Evolutionary conservation across 2,888 invertebrate species (phyloP).

Genomic region (Cryptus armator): DNA sequence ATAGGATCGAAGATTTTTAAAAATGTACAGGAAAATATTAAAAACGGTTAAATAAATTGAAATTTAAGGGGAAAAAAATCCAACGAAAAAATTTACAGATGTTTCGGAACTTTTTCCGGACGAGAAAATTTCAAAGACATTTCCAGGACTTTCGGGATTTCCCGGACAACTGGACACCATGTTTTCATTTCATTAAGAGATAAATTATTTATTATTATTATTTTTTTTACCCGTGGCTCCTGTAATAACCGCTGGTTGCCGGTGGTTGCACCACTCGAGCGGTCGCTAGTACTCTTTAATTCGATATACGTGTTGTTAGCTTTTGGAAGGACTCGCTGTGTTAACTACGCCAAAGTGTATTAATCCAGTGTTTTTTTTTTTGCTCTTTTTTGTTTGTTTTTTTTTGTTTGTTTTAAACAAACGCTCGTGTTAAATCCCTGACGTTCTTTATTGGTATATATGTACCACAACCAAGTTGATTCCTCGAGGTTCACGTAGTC

Average conservation of each 20-base stretch:
- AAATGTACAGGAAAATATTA: too few species aligned
- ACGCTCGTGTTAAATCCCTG: conserved; percentile 15
- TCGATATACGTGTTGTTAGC: conserved; percentile 67
- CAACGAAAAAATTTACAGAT: too few species aligned
- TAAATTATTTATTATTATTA: conserved; percentile 13
- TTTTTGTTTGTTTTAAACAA: conserved; percentile 18
- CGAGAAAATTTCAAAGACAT: conserved; percentile 17
- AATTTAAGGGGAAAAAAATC: too few species aligned
- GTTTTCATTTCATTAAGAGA: conserved; percentile 32
- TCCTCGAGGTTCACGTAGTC: conserved; percentile 49
- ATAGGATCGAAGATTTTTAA: too few species aligned
- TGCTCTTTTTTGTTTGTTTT: not conserved
- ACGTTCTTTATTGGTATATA: conserved; percentile 39
- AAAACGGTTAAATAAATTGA: too few species aligned
- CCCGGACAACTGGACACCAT: not conserved
- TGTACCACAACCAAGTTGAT: conserved; percentile 46
- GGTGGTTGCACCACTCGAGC: conserved; percentile 64
- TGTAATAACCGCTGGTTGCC: conserved; percentile 63
- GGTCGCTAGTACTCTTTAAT: conserved; percentile 64
- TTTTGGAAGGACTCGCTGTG: conserved; percentile 36
- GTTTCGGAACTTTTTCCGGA: too few species aligned
- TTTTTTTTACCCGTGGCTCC: conserved; percentile 64
- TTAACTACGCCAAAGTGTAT: conserved; percentile 51
- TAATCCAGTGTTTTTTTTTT: conserved; percentile 10
- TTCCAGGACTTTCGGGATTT: not conserved